Conservation (phyloP, 2,888 invertebrate species). For the Drosophila subsilvestris region DNA sequence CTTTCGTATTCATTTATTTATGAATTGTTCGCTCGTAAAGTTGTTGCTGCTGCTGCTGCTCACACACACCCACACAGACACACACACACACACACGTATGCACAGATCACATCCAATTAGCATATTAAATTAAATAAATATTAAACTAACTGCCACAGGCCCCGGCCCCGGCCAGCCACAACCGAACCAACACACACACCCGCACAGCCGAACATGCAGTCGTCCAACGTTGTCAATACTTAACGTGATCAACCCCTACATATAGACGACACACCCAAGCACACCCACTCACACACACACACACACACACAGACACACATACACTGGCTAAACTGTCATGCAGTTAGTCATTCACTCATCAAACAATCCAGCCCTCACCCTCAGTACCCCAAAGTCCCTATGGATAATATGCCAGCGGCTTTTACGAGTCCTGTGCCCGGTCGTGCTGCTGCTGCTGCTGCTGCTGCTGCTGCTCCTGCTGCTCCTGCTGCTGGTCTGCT, state of each 20-base stretch:
- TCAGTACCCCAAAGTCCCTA: constrained; percentile 53
- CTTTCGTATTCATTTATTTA: constrained; percentile 75
- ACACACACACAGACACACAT: constrained; percentile 12
- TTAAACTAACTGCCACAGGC: constrained; percentile 78
- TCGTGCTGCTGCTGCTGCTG: constrained; percentile 1
- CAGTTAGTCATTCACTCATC: constrained; percentile 79
- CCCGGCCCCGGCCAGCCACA: constrained; percentile 1
- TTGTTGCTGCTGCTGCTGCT: constrained; percentile 42
- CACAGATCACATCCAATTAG: constrained; percentile 80
- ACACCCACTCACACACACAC: constrained; percentile 21
- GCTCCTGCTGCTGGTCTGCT: constrained; percentile 44
- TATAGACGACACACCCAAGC: constrained; percentile 10
- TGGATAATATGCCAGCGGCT: constrained; percentile 73
- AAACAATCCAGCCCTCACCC: constrained; percentile 55
- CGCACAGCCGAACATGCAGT: constrained; percentile 46
- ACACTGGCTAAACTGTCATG: constrained; percentile 63
- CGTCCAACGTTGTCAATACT: constrained; percentile 71
- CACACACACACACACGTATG: constrained; percentile 38
- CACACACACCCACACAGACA: constrained; percentile 38
- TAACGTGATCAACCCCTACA: constrained; percentile 68
- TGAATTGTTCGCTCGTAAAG: constrained; percentile 75
- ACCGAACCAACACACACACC: constrained; percentile 10
- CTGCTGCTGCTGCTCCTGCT: too few species aligned
- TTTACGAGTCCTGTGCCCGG: constrained; percentile 61
- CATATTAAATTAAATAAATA: constrained; percentile 83